Conservation (phyloP, 2,797 vertebrate genomes). For the Dendrocincla tyrannina region DNA sequence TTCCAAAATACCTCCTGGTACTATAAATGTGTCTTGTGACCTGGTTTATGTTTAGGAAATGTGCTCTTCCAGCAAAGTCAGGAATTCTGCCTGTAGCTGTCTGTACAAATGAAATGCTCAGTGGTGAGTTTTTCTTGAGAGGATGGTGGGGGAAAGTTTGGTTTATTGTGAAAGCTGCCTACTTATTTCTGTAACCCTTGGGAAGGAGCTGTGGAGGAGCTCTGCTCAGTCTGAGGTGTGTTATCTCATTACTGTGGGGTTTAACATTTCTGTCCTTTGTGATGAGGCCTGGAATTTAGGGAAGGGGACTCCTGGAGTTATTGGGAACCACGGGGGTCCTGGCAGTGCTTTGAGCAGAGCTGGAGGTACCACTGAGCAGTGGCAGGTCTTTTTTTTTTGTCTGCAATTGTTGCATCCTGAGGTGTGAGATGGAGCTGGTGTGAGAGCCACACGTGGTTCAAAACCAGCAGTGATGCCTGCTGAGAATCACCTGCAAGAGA, state of each 20-base stretch:
- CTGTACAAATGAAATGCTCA: rapidly evolving
- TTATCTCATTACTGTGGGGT: no score
- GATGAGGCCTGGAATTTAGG: not conserved
- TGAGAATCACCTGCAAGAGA: not conserved
- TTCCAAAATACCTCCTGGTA: rapidly evolving
- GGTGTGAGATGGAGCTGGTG: not conserved
- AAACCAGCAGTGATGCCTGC: not conserved
- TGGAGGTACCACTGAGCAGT: not conserved
- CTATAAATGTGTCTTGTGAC: rapidly evolving
- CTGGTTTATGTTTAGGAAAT: rapidly evolving
- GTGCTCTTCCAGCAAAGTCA: not conserved
- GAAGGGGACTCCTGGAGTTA: not conserved
- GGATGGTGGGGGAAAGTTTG: rapidly evolving
- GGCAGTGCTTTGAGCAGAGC: not conserved
- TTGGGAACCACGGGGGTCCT: rapidly evolving
- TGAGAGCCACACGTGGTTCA: rapidly evolving
- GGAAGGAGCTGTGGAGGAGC: not conserved
- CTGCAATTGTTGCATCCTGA: not conserved
- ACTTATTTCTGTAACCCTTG: rapidly evolving
- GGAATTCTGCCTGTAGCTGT: not conserved
- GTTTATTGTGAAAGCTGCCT: not conserved
- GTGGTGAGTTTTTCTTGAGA: not conserved
- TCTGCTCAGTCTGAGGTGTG: not conserved
- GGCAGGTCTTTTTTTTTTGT: not conserved
- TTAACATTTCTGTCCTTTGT: not conserved